Evolutionary conservation across 2,113 vertebrate species (phyloP), one percentile per base, ranked within the genome.

Genomic region (Notothenia coriiceps): DNA sequence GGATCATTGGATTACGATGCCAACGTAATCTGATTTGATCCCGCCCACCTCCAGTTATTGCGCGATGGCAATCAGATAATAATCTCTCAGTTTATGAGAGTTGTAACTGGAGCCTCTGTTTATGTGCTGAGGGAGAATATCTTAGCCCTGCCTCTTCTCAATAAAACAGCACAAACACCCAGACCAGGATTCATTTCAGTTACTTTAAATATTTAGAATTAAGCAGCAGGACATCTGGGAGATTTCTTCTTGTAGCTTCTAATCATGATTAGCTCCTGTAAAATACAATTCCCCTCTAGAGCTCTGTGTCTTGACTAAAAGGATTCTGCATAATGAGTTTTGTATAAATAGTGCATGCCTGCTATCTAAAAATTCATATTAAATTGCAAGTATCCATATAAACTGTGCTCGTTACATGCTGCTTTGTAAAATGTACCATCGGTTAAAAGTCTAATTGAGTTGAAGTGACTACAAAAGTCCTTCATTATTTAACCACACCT

Each of bases 21-120:
- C 59, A 44, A 5, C 51, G 3, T 67, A 57, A 82, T 70, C n/a
- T 77, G 61, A 61, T 74, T 60, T 76, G 17, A 43, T 29, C 70
- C 52, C 7, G 1, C 44, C 54, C 76, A 65, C 52, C 79, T 84
- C 62, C 52, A 1, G 20, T 54, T 55, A 43, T 12, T 65, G 52
- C 6, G 8, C 13, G 3, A 18, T 5, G 61, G 56, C 22, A 14
- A 82, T 70, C 8, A 4, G 67, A 62, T 43, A 47, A 56, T 10
- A n/a, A 6, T 47, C 46, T 61, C 46, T 40, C 46, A 54, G 17
- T n/a, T 49, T 35, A 43, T 43, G 62, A 65, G 46, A 50, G 47
- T 12, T 68, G 70, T 63, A 66, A 47, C 65, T 4, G 33, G 47
- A 79, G 44, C 43, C 46, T 52, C 10, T 68, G 44, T 56, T 74